Base-by-base conservation (phyloP, 2,888 invertebrate species). In the Rotaria macrura region DNA sequence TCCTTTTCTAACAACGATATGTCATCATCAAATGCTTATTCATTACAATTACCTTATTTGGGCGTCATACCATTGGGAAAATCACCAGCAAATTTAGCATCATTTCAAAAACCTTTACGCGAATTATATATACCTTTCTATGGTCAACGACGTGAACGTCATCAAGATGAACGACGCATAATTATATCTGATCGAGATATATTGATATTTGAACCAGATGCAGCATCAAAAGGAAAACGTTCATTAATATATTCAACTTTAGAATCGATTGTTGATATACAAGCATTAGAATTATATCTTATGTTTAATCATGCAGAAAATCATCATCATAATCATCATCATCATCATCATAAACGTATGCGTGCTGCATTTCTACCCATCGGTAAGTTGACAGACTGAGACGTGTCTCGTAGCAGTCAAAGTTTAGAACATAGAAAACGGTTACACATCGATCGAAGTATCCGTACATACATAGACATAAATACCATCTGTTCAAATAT, bases 21-120 rank as follows among this genome's bases (percentile, higher is more conserved):
- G 65, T 65, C 65, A 34, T 65, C 65, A 17, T 34, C 79, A 43
- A 43, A 43, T 79, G 79, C 79, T 5, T 79, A 79, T 14, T 79
- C 79, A 43, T 79, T 79, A 79, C 79, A 79, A 79, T 79, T 79
- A 43, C 79, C 79, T 23, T 79, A 43, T n/a, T 79, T 79, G n/a
- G 79, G 79, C n/a, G 23, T 43, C 25, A 79, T 79, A 43, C 79
- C 40, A 43, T 43, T 79, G 34, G 79, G 79, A 9, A 79, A 43
- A 79, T 43, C 43, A 2, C 79, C 79, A 79, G 43, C 79, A 20
- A 79, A 43, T 43, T n/a, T 79, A 79, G 25, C 40, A n/a, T 40
- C 79, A 79, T 43, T 79, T 43, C 79, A 79, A 79, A 79, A 79
- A 43, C 79, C 79, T 7, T 43, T 79, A 43, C 79, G 79, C 12